These are phyloP conservation scores for Prolemur simus DNA, from an alignment of 2,113 vertebrate genomes.

Conservation along the genomic window DNA sequence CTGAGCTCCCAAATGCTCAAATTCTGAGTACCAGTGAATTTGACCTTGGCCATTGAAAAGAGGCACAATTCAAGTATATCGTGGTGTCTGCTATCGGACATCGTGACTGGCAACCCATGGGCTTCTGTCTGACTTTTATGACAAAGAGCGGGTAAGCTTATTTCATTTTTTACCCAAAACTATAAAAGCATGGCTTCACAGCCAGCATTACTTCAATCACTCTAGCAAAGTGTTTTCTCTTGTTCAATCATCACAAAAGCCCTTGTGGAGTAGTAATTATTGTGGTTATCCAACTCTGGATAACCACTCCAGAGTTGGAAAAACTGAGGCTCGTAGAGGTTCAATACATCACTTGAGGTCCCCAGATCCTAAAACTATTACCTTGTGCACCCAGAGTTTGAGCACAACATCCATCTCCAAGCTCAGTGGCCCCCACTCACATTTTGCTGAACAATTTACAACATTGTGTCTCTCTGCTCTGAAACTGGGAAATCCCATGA, in stretches of 20 bases:
- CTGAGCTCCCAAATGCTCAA: not conserved
- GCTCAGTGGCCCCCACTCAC: too few relatives aligned
- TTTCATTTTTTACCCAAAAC: not conserved
- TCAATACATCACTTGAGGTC: not conserved
- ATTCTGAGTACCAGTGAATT: not conserved
- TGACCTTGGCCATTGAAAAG: not conserved
- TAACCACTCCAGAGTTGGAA: not conserved
- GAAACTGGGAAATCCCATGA: not conserved
- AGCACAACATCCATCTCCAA: fast-evolving
- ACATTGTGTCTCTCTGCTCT: not conserved
- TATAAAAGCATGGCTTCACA: not conserved
- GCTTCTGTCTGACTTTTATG: not conserved
- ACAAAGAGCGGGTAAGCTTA: not conserved
- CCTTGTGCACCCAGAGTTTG: not conserved
- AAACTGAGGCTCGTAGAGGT: not conserved
- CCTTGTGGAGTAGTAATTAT: not conserved
- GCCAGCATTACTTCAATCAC: not conserved
- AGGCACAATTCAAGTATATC: not conserved
- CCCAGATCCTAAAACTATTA: too few relatives aligned
- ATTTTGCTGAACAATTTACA: not conserved
- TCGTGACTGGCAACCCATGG: not conserved
- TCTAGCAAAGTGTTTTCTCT: not conserved
- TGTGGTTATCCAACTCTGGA: too few relatives aligned
- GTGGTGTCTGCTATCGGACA: not conserved
- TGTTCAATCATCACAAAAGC: not conserved